A percentile compares a stretch with the other conserved stretches of the same genome.
phyloP scores from a whole-genome alignment of 2,113 vertebrate species.

The Malurus melanocephalus region DNA sequence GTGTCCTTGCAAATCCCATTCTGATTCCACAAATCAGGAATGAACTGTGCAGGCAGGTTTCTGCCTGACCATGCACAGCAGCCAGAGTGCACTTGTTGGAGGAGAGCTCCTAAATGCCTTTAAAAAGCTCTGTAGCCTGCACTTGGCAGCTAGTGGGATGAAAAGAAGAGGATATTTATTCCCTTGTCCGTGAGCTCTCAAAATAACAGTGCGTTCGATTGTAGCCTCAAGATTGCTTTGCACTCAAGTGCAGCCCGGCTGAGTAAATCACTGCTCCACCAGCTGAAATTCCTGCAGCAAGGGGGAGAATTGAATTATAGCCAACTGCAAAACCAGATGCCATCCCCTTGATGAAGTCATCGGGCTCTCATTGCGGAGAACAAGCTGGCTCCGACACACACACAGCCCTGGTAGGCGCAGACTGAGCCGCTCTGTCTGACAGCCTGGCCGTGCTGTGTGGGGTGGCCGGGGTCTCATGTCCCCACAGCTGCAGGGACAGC shows the following conservation, averaged over 20 bases:
- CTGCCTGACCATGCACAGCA: background rate
- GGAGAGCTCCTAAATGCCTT: slow-evolving; percentile 31
- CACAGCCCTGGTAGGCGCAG: slow-evolving; percentile 1
- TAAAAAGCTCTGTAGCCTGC: slow-evolving; percentile 52
- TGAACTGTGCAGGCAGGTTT: background rate
- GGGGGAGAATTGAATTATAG: slow-evolving; percentile 46
- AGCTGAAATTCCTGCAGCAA: slow-evolving; percentile 41
- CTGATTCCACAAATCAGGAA: background rate
- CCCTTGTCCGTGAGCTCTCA: slow-evolving; percentile 21
- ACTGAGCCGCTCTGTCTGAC: slow-evolving; percentile 21
- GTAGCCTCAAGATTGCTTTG: slow-evolving; percentile 33
- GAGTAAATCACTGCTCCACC: slow-evolving; percentile 21
- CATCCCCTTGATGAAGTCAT: slow-evolving; percentile 61
- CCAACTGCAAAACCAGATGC: slow-evolving; percentile 45
- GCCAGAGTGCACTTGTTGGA: background rate
- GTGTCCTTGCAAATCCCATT: background rate
- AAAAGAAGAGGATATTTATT: slow-evolving; percentile 56
- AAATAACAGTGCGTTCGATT: slow-evolving; percentile 33
- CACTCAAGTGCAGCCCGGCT: slow-evolving; percentile 11
- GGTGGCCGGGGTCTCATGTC: background rate
- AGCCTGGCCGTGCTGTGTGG: background rate
- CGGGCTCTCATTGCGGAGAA: background rate
- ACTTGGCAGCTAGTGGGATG: slow-evolving; percentile 52
- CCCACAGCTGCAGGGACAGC: background rate
- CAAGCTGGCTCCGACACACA: slow-evolving; percentile 33